A percentile compares a stretch with the other conserved stretches of the same genome.
These are phyloP conservation scores for Bucorvus abyssinicus DNA, from an alignment of 2,797 vertebrate genomes.

Conservation along the genomic window DNA sequence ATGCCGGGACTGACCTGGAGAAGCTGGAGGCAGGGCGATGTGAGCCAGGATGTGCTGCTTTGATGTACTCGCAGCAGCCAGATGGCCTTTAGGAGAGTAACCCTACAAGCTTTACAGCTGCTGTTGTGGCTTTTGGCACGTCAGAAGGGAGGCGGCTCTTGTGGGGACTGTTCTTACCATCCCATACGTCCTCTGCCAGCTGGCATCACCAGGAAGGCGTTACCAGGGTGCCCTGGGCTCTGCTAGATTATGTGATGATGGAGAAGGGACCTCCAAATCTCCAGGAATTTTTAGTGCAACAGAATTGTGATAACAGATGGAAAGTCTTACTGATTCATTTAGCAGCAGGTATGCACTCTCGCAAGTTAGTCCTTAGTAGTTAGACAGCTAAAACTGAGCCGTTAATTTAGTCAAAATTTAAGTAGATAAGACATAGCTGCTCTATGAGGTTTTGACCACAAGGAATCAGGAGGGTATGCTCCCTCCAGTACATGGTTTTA, in stretches of 20 bases:
- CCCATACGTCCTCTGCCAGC: background rate
- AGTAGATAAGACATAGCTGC: background rate
- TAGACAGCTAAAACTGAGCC: background rate
- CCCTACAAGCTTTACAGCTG: background rate
- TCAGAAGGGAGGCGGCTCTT: background rate
- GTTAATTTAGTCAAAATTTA: background rate
- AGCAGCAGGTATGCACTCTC: background rate
- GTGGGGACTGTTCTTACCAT: background rate
- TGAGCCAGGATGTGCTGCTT: background rate
- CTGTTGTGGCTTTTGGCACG: background rate
- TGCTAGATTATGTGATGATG: background rate
- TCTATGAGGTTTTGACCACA: background rate
- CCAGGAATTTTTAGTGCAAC: background rate
- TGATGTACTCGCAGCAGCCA: background rate
- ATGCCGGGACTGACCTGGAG: background rate
- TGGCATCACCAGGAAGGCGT: background rate
- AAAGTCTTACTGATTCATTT: background rate
- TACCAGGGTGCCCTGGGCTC: background rate
- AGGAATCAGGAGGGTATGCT: background rate
- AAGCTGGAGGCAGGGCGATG: background rate
- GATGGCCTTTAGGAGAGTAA: background rate
- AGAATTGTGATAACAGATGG: background rate
- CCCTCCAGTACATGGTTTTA: background rate
- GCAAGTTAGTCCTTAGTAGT: background rate
- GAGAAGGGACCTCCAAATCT: background rate